Percentiles rank a stretch among this genome's conserved stretches.
phyloP scores from a whole-genome alignment of 2,113 vertebrate genomes.

The Cettia cetti region DNA sequence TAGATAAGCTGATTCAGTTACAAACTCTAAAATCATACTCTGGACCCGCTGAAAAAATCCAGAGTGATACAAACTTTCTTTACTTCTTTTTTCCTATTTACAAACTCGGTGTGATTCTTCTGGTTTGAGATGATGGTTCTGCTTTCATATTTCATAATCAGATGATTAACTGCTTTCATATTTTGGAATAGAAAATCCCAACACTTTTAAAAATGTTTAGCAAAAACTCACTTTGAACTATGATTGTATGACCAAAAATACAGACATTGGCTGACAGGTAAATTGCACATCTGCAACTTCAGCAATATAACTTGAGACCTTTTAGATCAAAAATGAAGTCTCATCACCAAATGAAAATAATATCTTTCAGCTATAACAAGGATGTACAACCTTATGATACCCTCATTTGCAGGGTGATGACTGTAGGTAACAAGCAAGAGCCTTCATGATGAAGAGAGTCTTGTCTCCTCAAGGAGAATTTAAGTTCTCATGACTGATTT shows the following conservation, averaged over 20 bases:
- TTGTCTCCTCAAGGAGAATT: not conserved
- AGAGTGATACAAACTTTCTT: not conserved
- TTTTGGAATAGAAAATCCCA: not conserved
- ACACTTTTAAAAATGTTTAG: not conserved
- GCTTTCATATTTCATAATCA: no score
- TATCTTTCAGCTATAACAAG: not conserved
- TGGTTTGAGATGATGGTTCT: not conserved
- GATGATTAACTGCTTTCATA: no score
- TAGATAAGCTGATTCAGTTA: not conserved
- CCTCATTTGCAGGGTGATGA: not conserved
- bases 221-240: not conserved
- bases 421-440: not conserved
- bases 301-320: not conserved
- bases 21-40: conserved; percentile 28
- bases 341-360: not conserved
- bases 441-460: not conserved
- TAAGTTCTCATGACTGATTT: not conserved
- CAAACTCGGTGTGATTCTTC: not conserved
- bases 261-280: not conserved
- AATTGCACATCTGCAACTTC: not conserved
- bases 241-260: not conserved
- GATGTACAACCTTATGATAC: not conserved
- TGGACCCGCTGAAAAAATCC: conserved; percentile 15
- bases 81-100: conserved; percentile 3
- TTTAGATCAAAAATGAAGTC: not conserved